These are phyloP conservation scores for Punctoribates punctum DNA, from an alignment of 2,888 invertebrate species.

Conservation along the genomic window DNA sequence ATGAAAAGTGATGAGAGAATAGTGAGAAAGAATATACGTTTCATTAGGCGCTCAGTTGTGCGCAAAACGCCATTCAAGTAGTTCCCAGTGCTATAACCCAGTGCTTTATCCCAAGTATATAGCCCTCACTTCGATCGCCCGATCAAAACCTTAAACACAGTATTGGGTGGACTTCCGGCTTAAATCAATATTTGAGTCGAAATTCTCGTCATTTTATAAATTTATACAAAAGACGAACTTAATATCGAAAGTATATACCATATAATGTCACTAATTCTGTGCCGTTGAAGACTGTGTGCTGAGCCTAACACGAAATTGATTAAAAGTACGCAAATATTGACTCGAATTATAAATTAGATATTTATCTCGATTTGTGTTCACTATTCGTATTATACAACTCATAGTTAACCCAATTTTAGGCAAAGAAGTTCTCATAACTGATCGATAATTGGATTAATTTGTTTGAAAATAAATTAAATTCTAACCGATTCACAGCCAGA, in stretches of 20 bases:
- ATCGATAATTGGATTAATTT: too few relatives aligned
- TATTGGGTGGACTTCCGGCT: conserved; percentile 35
- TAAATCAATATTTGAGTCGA: conserved; percentile 16
- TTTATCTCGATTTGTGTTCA: background rate
- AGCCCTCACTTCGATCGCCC: background rate
- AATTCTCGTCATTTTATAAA: conserved; percentile 24
- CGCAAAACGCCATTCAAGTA: background rate
- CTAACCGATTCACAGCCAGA: background rate
- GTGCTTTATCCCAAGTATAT: background rate
- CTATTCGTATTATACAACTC: too few relatives aligned
- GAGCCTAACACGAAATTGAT: conserved; percentile 14
- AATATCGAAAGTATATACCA: background rate
- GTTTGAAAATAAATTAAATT: too few relatives aligned
- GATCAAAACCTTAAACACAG: conserved; percentile 34
- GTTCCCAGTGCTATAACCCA: background rate
- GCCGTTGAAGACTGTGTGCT: background rate
- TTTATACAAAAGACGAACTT: conserved; percentile 26
- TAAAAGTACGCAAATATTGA: conserved; percentile 31
- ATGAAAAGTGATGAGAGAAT: conserved; percentile 9
- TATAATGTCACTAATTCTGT: background rate
- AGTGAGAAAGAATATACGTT: conserved; percentile 24
- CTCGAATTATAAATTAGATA: conserved; percentile 29
- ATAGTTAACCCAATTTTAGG: too few relatives aligned
- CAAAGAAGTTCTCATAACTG: too few relatives aligned
- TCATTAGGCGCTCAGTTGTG: conserved; percentile 27